Evolutionary conservation across 2,113 vertebrate species (phyloP).

Genomic region (Thymallus thymallus): DNA sequence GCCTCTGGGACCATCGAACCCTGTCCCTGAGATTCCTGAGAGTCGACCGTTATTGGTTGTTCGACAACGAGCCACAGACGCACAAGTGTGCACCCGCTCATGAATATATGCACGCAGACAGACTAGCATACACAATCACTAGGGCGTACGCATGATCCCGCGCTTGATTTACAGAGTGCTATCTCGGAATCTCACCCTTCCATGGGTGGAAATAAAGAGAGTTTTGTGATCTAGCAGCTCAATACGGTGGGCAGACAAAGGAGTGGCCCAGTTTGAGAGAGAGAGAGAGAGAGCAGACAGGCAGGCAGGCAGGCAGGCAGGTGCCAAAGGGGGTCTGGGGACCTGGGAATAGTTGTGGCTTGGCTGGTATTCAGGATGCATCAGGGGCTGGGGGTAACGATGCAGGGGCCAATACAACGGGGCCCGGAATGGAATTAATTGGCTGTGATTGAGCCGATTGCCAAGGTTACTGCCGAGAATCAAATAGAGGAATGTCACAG

Average conservation of each 20-base stretch:
- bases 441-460: conserved; percentile 68
- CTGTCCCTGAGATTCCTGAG: neutral
- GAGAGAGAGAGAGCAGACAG: neutral
- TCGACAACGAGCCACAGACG: conserved; percentile 15
- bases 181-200: neutral
- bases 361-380: conserved; percentile 71
- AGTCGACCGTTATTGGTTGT: conserved; percentile 30
- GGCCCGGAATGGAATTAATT: conserved; percentile 77
- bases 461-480: conserved; percentile 76
- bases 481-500: conserved; percentile 68
- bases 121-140: conserved; percentile 11
- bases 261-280: conserved; percentile 42
- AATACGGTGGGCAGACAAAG: conserved; percentile 49
- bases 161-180: neutral
- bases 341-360: conserved; percentile 62
- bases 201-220: conserved; percentile 26
- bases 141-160: conserved; percentile 6
- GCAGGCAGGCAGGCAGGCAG: conserved; percentile 32
- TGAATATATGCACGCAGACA: conserved; percentile 3
- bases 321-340: conserved; percentile 58
- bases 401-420: conserved; percentile 54
- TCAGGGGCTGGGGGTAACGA: conserved; percentile 56
- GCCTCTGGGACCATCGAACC: conserved; percentile 14
- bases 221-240: conserved; percentile 27
- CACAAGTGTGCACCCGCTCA: conserved; percentile 2